Evolutionary conservation across 1,140 invertebrate species (phyloP).

Genomic region (Drosophila asahinai): DNA sequence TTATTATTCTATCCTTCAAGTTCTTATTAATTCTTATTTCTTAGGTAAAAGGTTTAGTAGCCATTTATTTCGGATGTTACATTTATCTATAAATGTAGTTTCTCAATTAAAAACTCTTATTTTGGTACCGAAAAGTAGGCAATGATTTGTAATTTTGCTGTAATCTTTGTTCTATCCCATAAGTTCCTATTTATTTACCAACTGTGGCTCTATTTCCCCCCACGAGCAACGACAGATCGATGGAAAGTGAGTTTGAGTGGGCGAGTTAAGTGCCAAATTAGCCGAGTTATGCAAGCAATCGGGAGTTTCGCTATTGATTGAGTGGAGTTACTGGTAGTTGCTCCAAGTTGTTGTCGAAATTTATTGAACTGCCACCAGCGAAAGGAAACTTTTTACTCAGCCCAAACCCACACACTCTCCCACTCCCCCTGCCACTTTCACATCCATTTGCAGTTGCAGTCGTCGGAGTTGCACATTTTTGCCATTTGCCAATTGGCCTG

Average conservation of each 20-base stretch:
- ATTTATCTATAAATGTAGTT: no score
- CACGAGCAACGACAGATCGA: slow-evolving; percentile 1
- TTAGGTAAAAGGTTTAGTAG: no score
- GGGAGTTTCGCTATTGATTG: slow-evolving; percentile 18
- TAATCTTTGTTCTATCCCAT: no score
- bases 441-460: slow-evolving; percentile 27
- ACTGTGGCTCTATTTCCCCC: background rate
- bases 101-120: no score
- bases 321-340: slow-evolving; percentile 37
- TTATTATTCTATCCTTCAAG: no score
- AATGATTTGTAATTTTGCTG: no score
- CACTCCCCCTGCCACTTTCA: slow-evolving; percentile 1
- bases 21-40: no score
- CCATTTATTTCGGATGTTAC: no score
- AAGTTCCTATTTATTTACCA: no score
- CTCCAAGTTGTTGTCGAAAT: slow-evolving; percentile 74
- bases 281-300: slow-evolving; percentile 39
- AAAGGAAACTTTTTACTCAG: slow-evolving; percentile 43
- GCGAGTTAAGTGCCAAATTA: slow-evolving; percentile 60
- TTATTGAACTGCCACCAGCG: slow-evolving; percentile 65
- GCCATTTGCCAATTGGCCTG: slow-evolving; percentile 52
- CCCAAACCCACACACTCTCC: slow-evolving; percentile 5
- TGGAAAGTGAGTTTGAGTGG: slow-evolving; percentile 41
- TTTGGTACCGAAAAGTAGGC: no score
- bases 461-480: slow-evolving; percentile 60